These are phyloP conservation scores for Lytechinus variegatus DNA, from an alignment of 35 echinoderm and acorn worm genomes.

Conservation along the genomic window DNA sequence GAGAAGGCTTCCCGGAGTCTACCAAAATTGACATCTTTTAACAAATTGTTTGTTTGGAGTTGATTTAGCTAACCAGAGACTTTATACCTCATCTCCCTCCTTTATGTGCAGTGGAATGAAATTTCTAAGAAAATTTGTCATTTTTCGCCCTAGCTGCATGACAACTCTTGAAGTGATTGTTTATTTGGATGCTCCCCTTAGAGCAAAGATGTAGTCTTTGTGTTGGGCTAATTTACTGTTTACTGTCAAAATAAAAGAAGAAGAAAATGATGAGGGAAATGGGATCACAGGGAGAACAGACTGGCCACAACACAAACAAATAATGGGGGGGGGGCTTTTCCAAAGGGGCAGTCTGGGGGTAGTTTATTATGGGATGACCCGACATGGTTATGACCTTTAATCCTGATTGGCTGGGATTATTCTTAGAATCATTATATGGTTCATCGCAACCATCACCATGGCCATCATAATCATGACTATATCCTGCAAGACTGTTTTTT, in stretches of 20 bases:
- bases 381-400: neutral
- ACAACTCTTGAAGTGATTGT: neutral
- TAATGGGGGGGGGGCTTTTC: neutral
- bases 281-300: neutral
- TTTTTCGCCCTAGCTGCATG: neutral
- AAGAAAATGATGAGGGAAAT: neutral
- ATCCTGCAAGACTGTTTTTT: neutral
- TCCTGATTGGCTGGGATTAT: neutral
- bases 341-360: neutral
- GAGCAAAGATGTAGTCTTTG: neutral
- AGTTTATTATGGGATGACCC: neutral
- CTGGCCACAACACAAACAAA: neutral
- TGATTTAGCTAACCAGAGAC: neutral
- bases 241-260: neutral
- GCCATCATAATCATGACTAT: neutral
- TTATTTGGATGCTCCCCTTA: constrained; percentile 3
- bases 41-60: neutral
- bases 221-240: constrained; percentile 12
- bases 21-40: neutral
- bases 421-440: neutral
- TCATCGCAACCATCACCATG: neutral
- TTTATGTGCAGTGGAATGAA: neutral
- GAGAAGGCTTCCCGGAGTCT: neutral
- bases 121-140: neutral
- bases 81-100: neutral